A percentile compares a stretch with the other conserved stretches of the same genome.
Evolutionary conservation across 2,888 invertebrate genomes (phyloP).

Genomic region (Harpalus rufipes): DNA sequence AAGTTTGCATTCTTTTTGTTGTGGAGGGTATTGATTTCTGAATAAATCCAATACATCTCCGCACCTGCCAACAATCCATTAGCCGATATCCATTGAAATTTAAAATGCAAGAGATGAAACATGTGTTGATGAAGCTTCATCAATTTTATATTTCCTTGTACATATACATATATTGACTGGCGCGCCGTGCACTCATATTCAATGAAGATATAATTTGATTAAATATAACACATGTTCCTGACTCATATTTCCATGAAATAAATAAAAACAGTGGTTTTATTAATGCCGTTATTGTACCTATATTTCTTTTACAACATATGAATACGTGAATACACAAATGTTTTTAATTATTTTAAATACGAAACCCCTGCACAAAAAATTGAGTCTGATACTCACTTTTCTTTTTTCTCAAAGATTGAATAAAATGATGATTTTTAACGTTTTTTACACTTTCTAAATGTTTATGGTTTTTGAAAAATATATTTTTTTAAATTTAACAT

Average conservation of each 20-base stretch:
- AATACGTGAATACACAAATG: too few species aligned
- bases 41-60: background rate
- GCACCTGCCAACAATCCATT: background rate
- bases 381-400: too few species aligned
- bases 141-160: slow-evolving; percentile 1
- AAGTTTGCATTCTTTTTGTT: background rate
- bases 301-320: too few species aligned
- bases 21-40: background rate
- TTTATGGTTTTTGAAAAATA: too few species aligned
- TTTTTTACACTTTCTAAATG: too few species aligned
- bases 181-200: background rate
- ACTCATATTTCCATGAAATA: background rate
- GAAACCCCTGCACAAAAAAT: too few species aligned
- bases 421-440: too few species aligned
- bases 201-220: background rate
- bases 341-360: too few species aligned
- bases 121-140: background rate
- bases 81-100: background rate
- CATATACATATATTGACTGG: background rate
- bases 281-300: background rate
- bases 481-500: too few species aligned
- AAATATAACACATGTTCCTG: background rate
- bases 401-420: too few species aligned
- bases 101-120: background rate
- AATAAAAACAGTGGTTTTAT: background rate